Evolutionary conservation across 64 coral and sea anemone species (phyloP), one percentile per base, ranked within the genome.

Genomic region (Stylophora pistillata): DNA sequence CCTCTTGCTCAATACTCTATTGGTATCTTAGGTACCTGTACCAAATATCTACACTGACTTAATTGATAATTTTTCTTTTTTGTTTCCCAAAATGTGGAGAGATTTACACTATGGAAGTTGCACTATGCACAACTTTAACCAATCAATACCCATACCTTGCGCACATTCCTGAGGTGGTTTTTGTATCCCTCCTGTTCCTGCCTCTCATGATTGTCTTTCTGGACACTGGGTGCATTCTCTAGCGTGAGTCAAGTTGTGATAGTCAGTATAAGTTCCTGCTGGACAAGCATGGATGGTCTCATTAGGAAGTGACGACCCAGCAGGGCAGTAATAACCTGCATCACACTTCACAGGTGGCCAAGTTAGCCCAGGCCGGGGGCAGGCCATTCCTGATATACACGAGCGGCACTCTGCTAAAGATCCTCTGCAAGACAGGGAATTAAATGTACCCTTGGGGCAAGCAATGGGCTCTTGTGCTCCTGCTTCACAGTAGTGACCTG

Each of bases 381-480:
- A 99, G 5, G 97, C 97, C 97, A 93, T 99, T 13, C 97, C 97
- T 25, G 97, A 77, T 62, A 81, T 90, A 74, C 97, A 99, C 13
- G 95, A 89, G 16, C 83, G 79, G 18, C 95, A 96, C 25, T 96
- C 87, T 52, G 18, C 64, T 21, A 63, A 56, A 27, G 30, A 53
- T 56, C 87, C 87, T 3, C 81, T 76, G 53, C 71, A 25, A 26
- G 65, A 74, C 27, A 89, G 25, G 33, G 86, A 16, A 52, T 89
- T 96, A 75, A 55, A 96, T 56, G 55, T 93, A 77, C 95, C 95
- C 33, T 30, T 84, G 10, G 95, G 95, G 23, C 95, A 96, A 53
- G 95, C 57, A 62, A 91, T 89, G 18, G 95, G 95, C 27, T 81
- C 88, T 2, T 53, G 61, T 0, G 62, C 53, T n/a, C 91, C 95